phyloP scores from a whole-genome alignment of 2,888 invertebrate genomes.

The Leptinotarsa peninsularis region DNA sequence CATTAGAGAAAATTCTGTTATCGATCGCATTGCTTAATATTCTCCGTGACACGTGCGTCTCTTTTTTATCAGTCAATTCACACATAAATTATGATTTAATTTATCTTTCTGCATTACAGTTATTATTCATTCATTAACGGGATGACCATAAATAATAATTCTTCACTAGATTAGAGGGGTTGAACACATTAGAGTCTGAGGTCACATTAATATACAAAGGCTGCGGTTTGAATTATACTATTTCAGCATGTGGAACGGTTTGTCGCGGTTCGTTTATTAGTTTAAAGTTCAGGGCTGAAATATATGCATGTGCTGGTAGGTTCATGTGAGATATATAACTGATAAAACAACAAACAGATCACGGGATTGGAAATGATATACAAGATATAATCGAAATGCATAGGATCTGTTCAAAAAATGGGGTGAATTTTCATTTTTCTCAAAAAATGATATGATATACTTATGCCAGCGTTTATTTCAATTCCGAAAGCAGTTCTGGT shows the following conservation, averaged over 20 bases:
- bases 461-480: too few species aligned
- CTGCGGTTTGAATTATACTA: constrained; percentile 57
- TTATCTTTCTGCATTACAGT: constrained; percentile 51
- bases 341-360: too few species aligned
- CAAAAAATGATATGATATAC: too few species aligned
- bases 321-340: too few species aligned
- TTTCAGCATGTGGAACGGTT: constrained; percentile 36
- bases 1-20: not conserved
- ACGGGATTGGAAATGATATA: too few species aligned
- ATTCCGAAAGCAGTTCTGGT: too few species aligned
- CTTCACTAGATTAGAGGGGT: constrained; percentile 60
- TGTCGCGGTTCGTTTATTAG: constrained; percentile 5
- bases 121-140: constrained; percentile 55
- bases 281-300: not conserved
- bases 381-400: too few species aligned
- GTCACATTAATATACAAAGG: constrained; percentile 53
- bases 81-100: constrained; percentile 60
- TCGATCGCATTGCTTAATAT: constrained; percentile 32
- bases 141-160: constrained; percentile 59
- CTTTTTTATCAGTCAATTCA: constrained; percentile 61
- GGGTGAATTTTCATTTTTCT: too few species aligned
- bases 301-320: too few species aligned
- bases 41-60: constrained; percentile 51
- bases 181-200: constrained; percentile 44
- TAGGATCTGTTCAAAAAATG: too few species aligned